phyloP scores from a whole-genome alignment of 2,888 invertebrate species.

The Epistrophe grossulariae region DNA sequence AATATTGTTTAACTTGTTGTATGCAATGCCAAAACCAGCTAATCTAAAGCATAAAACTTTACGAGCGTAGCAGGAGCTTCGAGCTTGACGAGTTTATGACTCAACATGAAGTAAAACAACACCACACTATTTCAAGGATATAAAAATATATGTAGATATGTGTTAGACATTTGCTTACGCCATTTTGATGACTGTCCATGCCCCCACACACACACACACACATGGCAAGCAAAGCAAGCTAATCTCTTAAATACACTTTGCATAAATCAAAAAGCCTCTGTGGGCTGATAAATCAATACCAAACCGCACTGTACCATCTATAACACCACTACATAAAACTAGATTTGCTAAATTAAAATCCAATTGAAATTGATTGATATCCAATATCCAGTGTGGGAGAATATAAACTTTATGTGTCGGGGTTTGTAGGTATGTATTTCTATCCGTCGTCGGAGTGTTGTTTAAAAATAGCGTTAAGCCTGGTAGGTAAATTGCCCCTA shows the following conservation, averaged over 20 bases:
- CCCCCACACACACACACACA: background rate
- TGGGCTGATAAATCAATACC: slow-evolving; percentile 28
- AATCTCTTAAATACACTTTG: slow-evolving; percentile 41
- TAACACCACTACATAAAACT: slow-evolving; percentile 9
- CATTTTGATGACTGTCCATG: slow-evolving; percentile 12
- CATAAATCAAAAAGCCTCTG: slow-evolving; percentile 57
- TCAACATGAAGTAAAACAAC: background rate
- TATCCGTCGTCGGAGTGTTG: background rate
- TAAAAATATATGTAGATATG: too few relatives aligned
- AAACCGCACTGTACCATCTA: background rate
- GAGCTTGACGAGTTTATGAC: background rate
- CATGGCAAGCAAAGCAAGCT: background rate
- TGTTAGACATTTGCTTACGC: slow-evolving; percentile 33
- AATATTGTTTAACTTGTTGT: slow-evolving; percentile 28
- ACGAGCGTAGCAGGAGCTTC: background rate
- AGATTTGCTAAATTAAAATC: slow-evolving; percentile 62
- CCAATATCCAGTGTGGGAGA: slow-evolving; percentile 10
- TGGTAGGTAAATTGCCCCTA: too few relatives aligned
- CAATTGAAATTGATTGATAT: slow-evolving; percentile 64
- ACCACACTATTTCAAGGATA: slow-evolving; percentile 4
- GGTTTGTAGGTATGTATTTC: background rate
- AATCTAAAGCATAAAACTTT: slow-evolving; percentile 50
- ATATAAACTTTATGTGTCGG: background rate
- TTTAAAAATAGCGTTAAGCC: background rate
- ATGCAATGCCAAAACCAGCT: slow-evolving; percentile 13